Evolutionary conservation across 2,113 vertebrate genomes (phyloP).

Genomic region (Siniperca knerii): DNA sequence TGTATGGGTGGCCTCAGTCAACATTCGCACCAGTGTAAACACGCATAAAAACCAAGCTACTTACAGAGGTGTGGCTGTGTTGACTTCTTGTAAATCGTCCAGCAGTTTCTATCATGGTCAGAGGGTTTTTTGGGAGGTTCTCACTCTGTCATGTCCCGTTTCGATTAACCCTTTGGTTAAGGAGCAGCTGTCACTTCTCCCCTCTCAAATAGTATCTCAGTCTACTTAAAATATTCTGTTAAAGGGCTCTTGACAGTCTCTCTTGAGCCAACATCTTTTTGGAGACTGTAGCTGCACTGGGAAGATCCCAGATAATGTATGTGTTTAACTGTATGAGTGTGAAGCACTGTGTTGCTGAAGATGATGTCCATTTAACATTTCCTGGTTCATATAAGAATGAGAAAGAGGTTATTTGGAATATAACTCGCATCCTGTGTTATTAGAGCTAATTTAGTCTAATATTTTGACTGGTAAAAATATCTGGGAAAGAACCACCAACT

Average conservation of each 20-base stretch:
- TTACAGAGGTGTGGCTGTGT: conserved; percentile 58
- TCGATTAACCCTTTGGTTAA: background rate
- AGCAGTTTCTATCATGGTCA: background rate
- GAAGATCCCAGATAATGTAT: conserved; percentile 6
- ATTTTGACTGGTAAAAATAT: background rate
- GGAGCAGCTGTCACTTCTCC: background rate
- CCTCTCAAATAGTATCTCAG: background rate
- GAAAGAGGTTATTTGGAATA: background rate
- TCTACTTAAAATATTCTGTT: background rate
- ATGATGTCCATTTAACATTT: background rate
- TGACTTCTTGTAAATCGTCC: conserved; percentile 23
- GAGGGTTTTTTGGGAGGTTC: background rate
- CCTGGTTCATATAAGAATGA: background rate
- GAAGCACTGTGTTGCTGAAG: background rate
- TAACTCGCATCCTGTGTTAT: background rate
- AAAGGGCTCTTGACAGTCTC: background rate
- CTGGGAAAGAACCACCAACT: background rate
- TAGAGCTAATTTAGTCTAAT: background rate
- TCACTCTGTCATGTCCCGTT: background rate
- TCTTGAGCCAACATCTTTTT: background rate
- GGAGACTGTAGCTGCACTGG: background rate
- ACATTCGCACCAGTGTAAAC: conserved; percentile 68
- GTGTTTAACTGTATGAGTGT: background rate
- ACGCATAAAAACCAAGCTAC: conserved; percentile 25
- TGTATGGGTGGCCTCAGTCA: conserved; percentile 52